Evolutionary conservation across 2,113 vertebrate species (phyloP).

Genomic region (Ramphastos sulfuratus): DNA sequence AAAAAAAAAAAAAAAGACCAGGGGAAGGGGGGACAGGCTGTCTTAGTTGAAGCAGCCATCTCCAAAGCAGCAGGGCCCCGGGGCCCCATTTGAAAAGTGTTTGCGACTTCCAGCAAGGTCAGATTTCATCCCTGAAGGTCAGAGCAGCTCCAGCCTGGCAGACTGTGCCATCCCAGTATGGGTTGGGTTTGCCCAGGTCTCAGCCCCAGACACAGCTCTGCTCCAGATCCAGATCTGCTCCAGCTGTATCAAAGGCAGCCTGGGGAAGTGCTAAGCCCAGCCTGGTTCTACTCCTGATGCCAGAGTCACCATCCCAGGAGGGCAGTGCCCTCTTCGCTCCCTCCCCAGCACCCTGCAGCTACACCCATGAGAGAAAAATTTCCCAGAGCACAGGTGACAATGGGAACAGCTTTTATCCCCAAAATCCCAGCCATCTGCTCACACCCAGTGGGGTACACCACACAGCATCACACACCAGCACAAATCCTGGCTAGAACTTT

Average conservation of each 20-base stretch:
- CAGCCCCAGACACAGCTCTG: fast-evolving
- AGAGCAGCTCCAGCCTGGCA: background rate
- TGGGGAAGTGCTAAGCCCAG: background rate
- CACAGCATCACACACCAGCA: background rate
- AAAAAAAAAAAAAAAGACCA: background rate
- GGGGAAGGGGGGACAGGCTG: background rate
- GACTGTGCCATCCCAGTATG: background rate
- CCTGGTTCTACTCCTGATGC: background rate
- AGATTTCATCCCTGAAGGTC: conserved; percentile 40
- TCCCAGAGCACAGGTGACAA: background rate
- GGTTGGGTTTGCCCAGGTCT: background rate
- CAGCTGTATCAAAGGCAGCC: background rate
- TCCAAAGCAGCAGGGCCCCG: background rate
- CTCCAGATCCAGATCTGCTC: background rate
- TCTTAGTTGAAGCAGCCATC: background rate
- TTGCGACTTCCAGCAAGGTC: conserved; percentile 41
- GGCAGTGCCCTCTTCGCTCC: background rate
- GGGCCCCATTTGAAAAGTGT: background rate
- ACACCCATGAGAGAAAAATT: background rate
- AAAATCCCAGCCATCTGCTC: background rate
- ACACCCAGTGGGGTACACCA: fast-evolving
- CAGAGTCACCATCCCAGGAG: background rate
- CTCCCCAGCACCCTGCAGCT: background rate
- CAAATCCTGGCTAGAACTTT: background rate
- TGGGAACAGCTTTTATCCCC: fast-evolving